Evolutionary conservation across 2,888 invertebrate genomes (phyloP).

Genomic region (Synanthedon vespiformis): DNA sequence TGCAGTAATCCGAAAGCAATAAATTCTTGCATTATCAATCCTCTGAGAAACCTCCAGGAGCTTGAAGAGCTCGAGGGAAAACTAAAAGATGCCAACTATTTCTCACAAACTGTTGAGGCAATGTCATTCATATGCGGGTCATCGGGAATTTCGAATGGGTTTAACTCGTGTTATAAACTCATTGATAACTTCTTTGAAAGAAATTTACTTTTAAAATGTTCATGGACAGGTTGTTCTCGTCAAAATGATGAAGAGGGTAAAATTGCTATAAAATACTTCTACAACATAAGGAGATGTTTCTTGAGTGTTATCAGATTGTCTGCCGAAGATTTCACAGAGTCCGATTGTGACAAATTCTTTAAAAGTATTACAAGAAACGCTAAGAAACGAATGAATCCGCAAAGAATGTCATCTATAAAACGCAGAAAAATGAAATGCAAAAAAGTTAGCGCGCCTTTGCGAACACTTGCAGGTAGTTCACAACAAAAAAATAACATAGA

Average conservation of each 20-base stretch:
- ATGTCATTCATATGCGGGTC: constrained; percentile 4
- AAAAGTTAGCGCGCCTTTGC: too few species aligned
- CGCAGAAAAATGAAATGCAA: too few species aligned
- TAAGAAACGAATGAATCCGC: not conserved
- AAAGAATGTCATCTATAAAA: too few species aligned
- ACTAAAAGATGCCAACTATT: constrained; percentile 3
- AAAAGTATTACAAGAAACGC: constrained; percentile 4
- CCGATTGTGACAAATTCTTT: constrained; percentile 4
- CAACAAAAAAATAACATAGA: too few species aligned
- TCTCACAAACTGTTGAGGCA: constrained; percentile 1
- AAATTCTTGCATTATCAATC: not conserved
- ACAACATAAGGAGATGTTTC: constrained; percentile 5
- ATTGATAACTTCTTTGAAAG: constrained; percentile 5
- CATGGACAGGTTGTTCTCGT: constrained; percentile 4
- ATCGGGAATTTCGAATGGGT: constrained; percentile 1
- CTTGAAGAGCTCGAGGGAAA: constrained; percentile 3
- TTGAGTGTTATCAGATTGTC: constrained; percentile 1
- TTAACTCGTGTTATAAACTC: constrained; percentile 3
- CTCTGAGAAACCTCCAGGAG: constrained; percentile 4
- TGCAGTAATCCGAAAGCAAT: not conserved
- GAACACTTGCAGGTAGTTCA: too few species aligned
- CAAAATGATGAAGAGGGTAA: not conserved
- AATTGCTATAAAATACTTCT: constrained; percentile 4
- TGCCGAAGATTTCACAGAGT: constrained; percentile 2
- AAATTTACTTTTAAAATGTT: constrained; percentile 1